A percentile compares a stretch with the other conserved stretches of the same genome.
phyloP scores from a whole-genome alignment of 2,113 vertebrate genomes.

The Sebastes fasciatus region DNA sequence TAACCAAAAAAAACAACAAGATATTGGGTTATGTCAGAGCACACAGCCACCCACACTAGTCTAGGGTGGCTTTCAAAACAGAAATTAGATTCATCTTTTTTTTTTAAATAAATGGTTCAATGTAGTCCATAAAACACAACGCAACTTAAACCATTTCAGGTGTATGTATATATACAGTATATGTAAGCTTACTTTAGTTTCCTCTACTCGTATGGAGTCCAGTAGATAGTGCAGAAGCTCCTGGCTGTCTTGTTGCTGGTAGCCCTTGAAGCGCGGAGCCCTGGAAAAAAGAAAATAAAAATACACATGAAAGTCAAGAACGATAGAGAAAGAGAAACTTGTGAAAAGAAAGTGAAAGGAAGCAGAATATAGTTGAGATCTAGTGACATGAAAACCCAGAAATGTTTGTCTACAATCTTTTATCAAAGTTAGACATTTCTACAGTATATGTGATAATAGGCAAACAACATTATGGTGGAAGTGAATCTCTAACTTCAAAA shows the following conservation, averaged over 20 bases:
- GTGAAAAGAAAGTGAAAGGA: too few species aligned
- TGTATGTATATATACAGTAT: not conserved
- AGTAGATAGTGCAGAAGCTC: constrained; percentile 96
- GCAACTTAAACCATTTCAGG: not conserved
- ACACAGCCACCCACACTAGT: constrained; percentile 14
- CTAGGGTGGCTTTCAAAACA: not conserved
- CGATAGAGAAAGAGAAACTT: not conserved
- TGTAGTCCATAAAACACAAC: not conserved
- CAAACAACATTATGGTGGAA: too few species aligned
- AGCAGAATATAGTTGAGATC: too few species aligned
- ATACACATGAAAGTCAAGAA: constrained; percentile 10
- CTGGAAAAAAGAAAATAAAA: constrained; percentile 74
- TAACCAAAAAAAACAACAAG: constrained; percentile 5
- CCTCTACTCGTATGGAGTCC: constrained; percentile 95
- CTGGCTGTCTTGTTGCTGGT: constrained; percentile 98
- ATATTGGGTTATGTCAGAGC: not conserved
- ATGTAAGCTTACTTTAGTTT: constrained; percentile 90
- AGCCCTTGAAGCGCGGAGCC: constrained; percentile 97
- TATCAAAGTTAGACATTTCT: too few species aligned
- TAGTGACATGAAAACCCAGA: too few species aligned
- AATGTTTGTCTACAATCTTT: too few species aligned
- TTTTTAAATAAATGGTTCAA: not conserved
- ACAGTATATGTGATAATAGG: too few species aligned
- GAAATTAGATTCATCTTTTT: too few species aligned
- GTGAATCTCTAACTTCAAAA: too few species aligned